These are phyloP conservation scores for Dendroctonus valens DNA, from an alignment of 1,140 invertebrate species.

Conservation along the genomic window DNA sequence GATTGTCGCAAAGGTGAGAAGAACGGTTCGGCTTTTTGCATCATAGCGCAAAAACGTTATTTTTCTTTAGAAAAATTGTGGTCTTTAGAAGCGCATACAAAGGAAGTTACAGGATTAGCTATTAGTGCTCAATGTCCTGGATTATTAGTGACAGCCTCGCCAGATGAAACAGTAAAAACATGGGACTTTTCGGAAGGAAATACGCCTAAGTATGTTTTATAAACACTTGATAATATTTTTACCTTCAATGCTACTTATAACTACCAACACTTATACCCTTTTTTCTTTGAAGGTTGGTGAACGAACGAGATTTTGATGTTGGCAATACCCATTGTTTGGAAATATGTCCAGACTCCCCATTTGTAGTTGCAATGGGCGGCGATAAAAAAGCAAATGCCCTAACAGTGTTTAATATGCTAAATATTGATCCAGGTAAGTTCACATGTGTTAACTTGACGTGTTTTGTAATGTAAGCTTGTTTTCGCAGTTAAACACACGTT, in stretches of 20 bases:
- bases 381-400: conserved; percentile 79
- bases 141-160: conserved; percentile 68
- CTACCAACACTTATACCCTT: not conserved
- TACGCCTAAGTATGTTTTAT: conserved; percentile 23
- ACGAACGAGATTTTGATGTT: conserved; percentile 63
- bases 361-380: conserved; percentile 77
- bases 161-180: conserved; percentile 72
- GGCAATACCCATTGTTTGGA: conserved; percentile 73
- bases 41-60: not conserved
- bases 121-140: conserved; percentile 68
- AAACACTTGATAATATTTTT: conserved; percentile 1
- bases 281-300: conserved; percentile 32
- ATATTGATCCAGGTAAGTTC: conserved; percentile 62
- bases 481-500: conserved; percentile 46
- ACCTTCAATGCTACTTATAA: not conserved
- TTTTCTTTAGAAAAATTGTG: conserved; percentile 63
- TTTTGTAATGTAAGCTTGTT: conserved; percentile 25
- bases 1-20: conserved; percentile 66
- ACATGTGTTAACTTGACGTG: conserved; percentile 2
- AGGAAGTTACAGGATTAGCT: conserved; percentile 76
- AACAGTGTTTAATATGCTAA: conserved; percentile 71
- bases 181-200: conserved; percentile 64
- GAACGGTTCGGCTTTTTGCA: not conserved
- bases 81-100: conserved; percentile 73
- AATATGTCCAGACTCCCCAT: conserved; percentile 76